Evolutionary conservation across 2,888 invertebrate genomes (phyloP).

Genomic region (Poecilobothrus nobilitatus): DNA sequence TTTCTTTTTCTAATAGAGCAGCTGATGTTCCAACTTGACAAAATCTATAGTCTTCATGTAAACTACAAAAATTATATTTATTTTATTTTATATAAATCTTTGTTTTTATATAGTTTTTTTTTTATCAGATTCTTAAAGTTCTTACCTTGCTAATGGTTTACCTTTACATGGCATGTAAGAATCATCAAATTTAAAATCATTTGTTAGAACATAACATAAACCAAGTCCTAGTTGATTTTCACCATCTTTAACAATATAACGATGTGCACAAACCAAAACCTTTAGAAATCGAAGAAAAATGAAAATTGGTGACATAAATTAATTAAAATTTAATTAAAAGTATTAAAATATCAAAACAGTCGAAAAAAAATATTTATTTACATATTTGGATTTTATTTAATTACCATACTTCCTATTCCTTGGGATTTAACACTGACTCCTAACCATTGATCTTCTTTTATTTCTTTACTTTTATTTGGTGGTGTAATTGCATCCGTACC

Average conservation of each 20-base stretch:
- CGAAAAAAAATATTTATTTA: slow-evolving; percentile 35
- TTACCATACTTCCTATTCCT: slow-evolving; percentile 51
- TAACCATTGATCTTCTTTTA: slow-evolving; percentile 89
- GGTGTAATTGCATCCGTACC: slow-evolving; percentile 52
- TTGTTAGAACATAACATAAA: slow-evolving; percentile 76
- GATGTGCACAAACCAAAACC: slow-evolving; percentile 61
- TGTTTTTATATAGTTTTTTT: too few relatives aligned
- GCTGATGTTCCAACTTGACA: slow-evolving; percentile 93
- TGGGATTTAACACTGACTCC: slow-evolving; percentile 89
- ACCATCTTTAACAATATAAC: slow-evolving; percentile 55
- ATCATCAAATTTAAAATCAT: slow-evolving; percentile 63
- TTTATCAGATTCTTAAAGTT: too few relatives aligned
- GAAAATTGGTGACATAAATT: too few relatives aligned
- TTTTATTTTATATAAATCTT: too few relatives aligned
- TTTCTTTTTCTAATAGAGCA: slow-evolving; percentile 67
- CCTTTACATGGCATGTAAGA: slow-evolving; percentile 73
- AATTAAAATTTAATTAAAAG: slow-evolving; percentile 23
- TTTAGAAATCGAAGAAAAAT: slow-evolving; percentile 22
- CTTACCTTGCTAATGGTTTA: slow-evolving; percentile 36
- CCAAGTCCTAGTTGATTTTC: slow-evolving; percentile 81
- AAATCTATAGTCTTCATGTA: slow-evolving; percentile 84
- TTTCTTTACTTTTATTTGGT: slow-evolving; percentile 62
- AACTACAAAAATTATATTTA: slow-evolving; percentile 46
- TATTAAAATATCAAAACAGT: slow-evolving; percentile 13
- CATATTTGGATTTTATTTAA: background rate